Evolutionary conservation across 2,113 vertebrate genomes (phyloP), one percentile per base, ranked within the genome.

Genomic region (Microcebus murinus): DNA sequence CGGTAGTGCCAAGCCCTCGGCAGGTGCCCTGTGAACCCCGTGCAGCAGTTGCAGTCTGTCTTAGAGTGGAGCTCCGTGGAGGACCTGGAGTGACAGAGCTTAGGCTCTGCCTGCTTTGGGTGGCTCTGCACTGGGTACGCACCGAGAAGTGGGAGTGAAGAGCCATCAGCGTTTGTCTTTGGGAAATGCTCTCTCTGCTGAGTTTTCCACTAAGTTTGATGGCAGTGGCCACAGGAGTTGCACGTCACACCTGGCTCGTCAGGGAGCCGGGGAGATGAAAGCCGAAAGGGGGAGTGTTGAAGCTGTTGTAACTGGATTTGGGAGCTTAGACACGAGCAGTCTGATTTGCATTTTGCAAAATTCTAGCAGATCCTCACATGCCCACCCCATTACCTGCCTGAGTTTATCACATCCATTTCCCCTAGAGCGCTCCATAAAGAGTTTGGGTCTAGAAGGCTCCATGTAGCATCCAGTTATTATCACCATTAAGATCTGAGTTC

Each of bases 321-420:
- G 89, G 59, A 90, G 52, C 67, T 97, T 77, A 65, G 93, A 71
- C 20, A 0, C 42, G 71, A 67, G 50, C 9, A 29, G 93, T 90
- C n/a, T 96, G 96, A 80, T 95, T 96, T 94, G 82, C 97, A 93
- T 96, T 97, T 93, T 94, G 77, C 93, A 97, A 57, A 86, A 80
- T 87, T 93, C 93, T 94, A 94, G 90, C 97, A 97, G 96, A 98
- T 96, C 96, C 91, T 84, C 96, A 82, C 94, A 96, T 96, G 94
- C 92, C 90, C 92, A 94, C 55, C 77, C 42, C 85, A 73, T 57
- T 52, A 36, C 67, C 57, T 95, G 59, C 67, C 45, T 3, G 2
- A 55, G 80, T 91, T 94, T 50, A 83, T 95, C 92, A 67, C n/a
- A 50, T 50, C 14, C 87, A 71, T 12, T 83, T 96, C 76, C 97